These are phyloP conservation scores for Phymastichus coffea DNA, from an alignment of 1,140 invertebrate genomes.

Conservation along the genomic window DNA sequence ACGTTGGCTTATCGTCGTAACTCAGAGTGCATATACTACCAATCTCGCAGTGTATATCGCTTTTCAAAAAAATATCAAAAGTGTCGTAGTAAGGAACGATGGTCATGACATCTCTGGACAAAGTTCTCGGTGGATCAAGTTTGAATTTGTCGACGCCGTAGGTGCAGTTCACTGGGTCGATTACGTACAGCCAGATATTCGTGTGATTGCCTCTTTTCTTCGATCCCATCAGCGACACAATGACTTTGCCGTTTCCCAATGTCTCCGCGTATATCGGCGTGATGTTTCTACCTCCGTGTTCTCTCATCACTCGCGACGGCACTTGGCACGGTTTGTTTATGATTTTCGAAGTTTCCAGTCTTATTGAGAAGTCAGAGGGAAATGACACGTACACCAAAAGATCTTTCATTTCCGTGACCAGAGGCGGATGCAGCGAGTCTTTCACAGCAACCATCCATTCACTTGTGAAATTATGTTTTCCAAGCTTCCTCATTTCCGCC, in stretches of 20 bases:
- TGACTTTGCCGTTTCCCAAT: background rate
- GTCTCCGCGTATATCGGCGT: background rate
- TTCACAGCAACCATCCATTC: background rate
- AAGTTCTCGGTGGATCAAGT: background rate
- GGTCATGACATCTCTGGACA: background rate
- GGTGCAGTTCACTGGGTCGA: background rate
- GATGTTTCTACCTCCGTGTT: background rate
- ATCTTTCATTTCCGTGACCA: background rate
- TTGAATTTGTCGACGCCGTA: background rate
- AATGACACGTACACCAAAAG: background rate
- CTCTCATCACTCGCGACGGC: background rate
- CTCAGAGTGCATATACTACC: background rate
- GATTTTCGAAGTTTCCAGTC: background rate
- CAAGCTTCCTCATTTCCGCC: background rate
- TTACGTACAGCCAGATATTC: background rate
- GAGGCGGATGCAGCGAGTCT: background rate
- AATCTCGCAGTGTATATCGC: background rate
- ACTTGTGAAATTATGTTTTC: slow-evolving; percentile 3
- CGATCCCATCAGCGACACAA: background rate
- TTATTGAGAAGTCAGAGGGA: background rate
- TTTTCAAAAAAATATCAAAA: slow-evolving; percentile 6
- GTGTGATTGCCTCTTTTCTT: background rate
- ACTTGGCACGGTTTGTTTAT: slow-evolving; percentile 1
- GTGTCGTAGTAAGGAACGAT: slow-evolving; percentile 1
- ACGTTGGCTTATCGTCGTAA: background rate